Evolutionary conservation across 2,113 vertebrate genomes (phyloP).

Genomic region (Mus pahari): DNA sequence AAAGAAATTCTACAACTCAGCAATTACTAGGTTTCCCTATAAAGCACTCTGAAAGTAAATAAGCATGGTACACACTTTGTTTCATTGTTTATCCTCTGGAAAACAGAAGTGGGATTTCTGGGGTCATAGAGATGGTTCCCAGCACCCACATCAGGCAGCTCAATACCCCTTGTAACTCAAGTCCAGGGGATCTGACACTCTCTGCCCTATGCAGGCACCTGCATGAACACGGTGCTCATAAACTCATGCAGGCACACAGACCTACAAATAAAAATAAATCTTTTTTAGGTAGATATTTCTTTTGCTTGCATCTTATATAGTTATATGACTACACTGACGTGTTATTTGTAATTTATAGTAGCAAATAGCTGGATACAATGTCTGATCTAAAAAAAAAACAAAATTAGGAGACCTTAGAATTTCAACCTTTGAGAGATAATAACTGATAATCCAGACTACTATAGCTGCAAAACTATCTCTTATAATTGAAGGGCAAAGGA

Average conservation of each 20-base stretch:
- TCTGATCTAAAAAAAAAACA: conserved; percentile 32
- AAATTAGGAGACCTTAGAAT: not conserved
- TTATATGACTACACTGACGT: conserved; percentile 46
- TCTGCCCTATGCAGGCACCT: not conserved
- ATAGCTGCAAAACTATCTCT: not conserved
- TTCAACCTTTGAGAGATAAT: not conserved
- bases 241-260: not conserved
- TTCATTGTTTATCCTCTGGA: conserved; percentile 13
- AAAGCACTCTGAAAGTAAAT: conserved; percentile 56
- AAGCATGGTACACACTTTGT: not conserved
- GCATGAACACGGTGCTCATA: not conserved
- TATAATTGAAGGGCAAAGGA: not conserved
- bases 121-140: not conserved
- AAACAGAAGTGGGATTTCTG: not conserved
- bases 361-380: not conserved
- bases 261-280: not conserved
- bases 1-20: conserved; percentile 41
- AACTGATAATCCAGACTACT: not conserved
- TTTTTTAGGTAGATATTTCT: conserved; percentile 12
- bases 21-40: conserved; percentile 41
- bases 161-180: not conserved
- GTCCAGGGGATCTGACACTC: not conserved
- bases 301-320: conserved; percentile 44
- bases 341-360: conserved; percentile 47
- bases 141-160: not conserved